phyloP scores from a whole-genome alignment of 1,140 invertebrate species.

The Ooceraea biroi region DNA sequence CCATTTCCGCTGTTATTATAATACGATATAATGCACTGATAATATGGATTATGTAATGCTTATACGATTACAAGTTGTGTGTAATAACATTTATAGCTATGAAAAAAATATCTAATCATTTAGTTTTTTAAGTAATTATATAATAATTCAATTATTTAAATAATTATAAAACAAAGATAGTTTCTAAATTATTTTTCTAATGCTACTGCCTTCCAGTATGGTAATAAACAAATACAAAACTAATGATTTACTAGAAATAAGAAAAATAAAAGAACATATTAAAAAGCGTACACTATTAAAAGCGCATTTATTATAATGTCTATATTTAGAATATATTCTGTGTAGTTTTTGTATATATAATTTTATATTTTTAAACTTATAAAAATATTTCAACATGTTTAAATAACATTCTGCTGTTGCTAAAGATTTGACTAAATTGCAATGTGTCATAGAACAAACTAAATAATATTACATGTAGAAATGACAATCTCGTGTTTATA shows the following conservation, averaged over 20 bases:
- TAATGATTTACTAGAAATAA: not conserved
- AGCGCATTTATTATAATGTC: not conserved
- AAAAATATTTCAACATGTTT: not conserved
- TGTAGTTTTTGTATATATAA: too few species aligned
- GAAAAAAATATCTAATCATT: not conserved
- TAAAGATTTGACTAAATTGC: not conserved
- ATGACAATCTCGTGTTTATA: constrained; percentile 27
- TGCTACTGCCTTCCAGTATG: not conserved
- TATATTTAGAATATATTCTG: constrained; percentile 8
- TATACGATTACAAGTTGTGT: not conserved
- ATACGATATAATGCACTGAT: not conserved
- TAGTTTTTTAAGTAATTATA: constrained; percentile 19
- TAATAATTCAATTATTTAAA: too few species aligned
- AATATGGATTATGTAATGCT: not conserved
- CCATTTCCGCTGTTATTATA: not conserved
- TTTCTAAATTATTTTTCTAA: too few species aligned
- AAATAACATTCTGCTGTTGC: not conserved
- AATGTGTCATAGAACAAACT: not conserved
- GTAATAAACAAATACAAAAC: not conserved
- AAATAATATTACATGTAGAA: not conserved
- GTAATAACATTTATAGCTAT: not conserved
- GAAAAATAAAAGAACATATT: not conserved
- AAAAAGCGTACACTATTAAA: not conserved
- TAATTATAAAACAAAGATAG: too few species aligned
- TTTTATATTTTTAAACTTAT: constrained; percentile 27